phyloP scores from a whole-genome alignment of 2,888 invertebrate species.

The Leucophenga maculata region DNA sequence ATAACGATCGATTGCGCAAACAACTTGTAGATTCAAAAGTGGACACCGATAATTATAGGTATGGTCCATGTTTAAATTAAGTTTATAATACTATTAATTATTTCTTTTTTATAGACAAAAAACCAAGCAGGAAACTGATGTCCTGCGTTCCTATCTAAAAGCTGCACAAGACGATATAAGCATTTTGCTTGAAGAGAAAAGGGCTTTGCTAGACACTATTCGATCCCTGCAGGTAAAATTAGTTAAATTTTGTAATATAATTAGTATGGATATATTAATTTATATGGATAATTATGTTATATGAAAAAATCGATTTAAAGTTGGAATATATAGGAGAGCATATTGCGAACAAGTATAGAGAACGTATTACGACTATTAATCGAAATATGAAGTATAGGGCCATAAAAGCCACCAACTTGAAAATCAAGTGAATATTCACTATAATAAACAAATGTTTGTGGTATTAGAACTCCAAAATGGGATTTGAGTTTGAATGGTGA shows the following conservation, averaged over 20 bases:
- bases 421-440: too few species aligned
- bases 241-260: slow-evolving; percentile 63
- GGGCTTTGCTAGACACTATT: slow-evolving; percentile 80
- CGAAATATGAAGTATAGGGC: too few species aligned
- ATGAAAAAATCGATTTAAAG: too few species aligned
- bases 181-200: slow-evolving; percentile 81
- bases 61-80: slow-evolving; percentile 18
- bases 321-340: too few species aligned
- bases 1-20: slow-evolving; percentile 78
- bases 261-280: not conserved
- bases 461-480: too few species aligned
- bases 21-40: slow-evolving; percentile 75
- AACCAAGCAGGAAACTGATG: slow-evolving; percentile 76
- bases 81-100: not conserved
- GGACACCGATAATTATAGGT: slow-evolving; percentile 75
- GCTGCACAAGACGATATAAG: slow-evolving; percentile 85
- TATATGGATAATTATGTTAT: too few species aligned
- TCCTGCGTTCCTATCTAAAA: slow-evolving; percentile 76
- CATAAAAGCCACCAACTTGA: too few species aligned
- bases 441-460: too few species aligned
- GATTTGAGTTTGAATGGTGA: too few species aligned
- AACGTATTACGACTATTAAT: too few species aligned
- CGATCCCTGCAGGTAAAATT: slow-evolving; percentile 78
- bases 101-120: slow-evolving; percentile 60
- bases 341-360: too few species aligned